phyloP scores from a whole-genome alignment of 2,888 invertebrate genomes.

The Deladenus siricidicola region DNA sequence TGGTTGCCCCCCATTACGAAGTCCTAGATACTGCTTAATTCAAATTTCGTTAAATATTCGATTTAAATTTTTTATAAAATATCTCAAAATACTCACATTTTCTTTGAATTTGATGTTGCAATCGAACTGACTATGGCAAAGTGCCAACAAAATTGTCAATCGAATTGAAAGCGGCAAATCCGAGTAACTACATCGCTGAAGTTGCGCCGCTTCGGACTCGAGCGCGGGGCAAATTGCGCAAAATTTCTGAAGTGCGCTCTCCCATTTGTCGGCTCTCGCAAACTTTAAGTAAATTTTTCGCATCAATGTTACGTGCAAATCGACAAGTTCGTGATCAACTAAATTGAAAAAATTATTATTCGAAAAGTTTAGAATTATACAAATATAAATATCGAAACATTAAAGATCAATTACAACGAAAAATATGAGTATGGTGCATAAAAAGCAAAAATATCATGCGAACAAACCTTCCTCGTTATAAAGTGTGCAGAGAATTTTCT shows the following conservation, averaged over 20 bases:
- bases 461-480: constrained; percentile 37
- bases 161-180: constrained; percentile 80
- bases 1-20: no score
- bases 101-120: constrained; percentile 83
- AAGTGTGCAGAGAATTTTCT: constrained; percentile 34
- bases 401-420: no score
- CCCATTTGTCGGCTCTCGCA: constrained; percentile 67
- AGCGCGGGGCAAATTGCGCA: constrained; percentile 22
- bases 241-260: constrained; percentile 70
- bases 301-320: constrained; percentile 77
- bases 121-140: constrained; percentile 70
- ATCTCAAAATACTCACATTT: constrained; percentile 30
- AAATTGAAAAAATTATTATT: no score
- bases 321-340: constrained; percentile 75
- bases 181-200: constrained; percentile 75
- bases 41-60: no score
- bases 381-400: no score
- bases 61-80: no score
- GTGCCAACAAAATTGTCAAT: constrained; percentile 60
- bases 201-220: constrained; percentile 19
- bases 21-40: no score
- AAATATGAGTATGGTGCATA: neutral
- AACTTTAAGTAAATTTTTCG: constrained; percentile 64
- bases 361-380: no score
- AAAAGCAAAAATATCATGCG: neutral